Base-by-base conservation (phyloP, 2,888 invertebrate genomes). In the Heliconius ethilla region DNA sequence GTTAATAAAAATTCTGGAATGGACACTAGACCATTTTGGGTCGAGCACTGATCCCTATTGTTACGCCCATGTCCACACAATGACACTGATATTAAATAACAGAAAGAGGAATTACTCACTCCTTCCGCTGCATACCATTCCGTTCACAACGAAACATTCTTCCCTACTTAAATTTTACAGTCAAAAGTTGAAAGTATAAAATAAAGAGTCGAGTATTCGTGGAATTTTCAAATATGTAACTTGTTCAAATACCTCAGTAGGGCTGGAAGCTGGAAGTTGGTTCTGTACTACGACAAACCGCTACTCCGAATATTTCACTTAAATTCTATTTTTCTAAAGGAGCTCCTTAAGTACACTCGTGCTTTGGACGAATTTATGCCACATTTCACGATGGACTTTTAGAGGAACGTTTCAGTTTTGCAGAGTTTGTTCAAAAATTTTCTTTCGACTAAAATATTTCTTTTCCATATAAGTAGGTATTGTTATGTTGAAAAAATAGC, bases 311-410 rank as follows among this genome's bases (percentile, higher is more conserved):
- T 74, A 65, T 74, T 74, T 25, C 59, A 72, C 59, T 59, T n/a
- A 74, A 45, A 74, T 74, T 74, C 74, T 74, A 74, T 74, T 76
- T 76, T 70, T 27, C 76, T 33, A 70, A 76, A 76, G 62, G 70
- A 70, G 70, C 76, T 70, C 74, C 74, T 74, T 74, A 65, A 74
- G 70, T 70, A 62, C 70, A 45, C 70, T 70, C 62, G 69, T 29
- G 40, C 70, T 76, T 27, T n/a, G 29, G 76, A 13, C 59, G 40
- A 70, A 76, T 70, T 70, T 70, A 62, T 76, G 29, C 70, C 63
- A 70, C 63, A 70, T 70, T 76, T 76, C 63, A 76, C 76, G 70
- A 76, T 45, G 27, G 37, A 70, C 76, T 76, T 70, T 59, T 40
- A 59, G n/a, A 45, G 40, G 9, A 55, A 67, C 33, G 45, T 66